Percentiles rank a stretch among this genome's conserved stretches.
Evolutionary conservation across 1,140 invertebrate genomes (phyloP).

Genomic region (Drosophila azteca): DNA sequence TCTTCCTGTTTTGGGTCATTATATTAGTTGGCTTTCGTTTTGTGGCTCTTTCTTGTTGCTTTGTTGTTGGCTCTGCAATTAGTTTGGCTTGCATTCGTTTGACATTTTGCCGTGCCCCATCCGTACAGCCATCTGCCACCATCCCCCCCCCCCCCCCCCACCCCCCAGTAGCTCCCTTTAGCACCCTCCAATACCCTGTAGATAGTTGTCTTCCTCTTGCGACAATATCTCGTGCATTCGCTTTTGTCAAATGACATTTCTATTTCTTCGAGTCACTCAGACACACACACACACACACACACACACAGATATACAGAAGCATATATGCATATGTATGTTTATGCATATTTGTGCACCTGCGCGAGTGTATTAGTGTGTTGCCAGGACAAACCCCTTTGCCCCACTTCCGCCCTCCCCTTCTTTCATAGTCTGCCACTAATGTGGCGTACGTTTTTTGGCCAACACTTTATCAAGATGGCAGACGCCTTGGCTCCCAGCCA

Average conservation of each 20-base stretch:
- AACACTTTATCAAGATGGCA: slow-evolving; percentile 82
- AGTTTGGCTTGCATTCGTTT: slow-evolving; percentile 71
- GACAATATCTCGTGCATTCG: slow-evolving; percentile 60
- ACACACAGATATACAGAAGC: no score
- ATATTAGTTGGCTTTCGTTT: slow-evolving; percentile 48
- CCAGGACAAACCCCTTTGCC: slow-evolving; percentile 22
- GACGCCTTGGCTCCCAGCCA: slow-evolving; percentile 73
- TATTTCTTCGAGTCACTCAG: slow-evolving; percentile 75
- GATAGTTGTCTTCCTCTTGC: slow-evolving; percentile 8
- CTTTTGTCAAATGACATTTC: slow-evolving; percentile 78
- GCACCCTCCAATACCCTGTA: no score
- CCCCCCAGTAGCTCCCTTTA: not conserved
- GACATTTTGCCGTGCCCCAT: slow-evolving; percentile 63
- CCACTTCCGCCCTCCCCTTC: not conserved
- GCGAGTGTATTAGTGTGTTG: slow-evolving; percentile 46
- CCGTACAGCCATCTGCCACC: not conserved
- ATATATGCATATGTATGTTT: no score
- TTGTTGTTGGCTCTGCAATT: slow-evolving; percentile 63
- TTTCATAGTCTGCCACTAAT: slow-evolving; percentile 69
- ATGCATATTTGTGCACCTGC: not conserved
- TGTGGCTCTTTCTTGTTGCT: slow-evolving; percentile 9
- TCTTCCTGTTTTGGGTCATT: slow-evolving; percentile 30
- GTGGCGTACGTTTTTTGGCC: slow-evolving; percentile 80
- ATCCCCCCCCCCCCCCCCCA: slow-evolving; percentile 3
- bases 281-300: slow-evolving; percentile 26